Evolutionary conservation across 1,140 invertebrate genomes (phyloP).

Genomic region (Orchesella cincta): DNA sequence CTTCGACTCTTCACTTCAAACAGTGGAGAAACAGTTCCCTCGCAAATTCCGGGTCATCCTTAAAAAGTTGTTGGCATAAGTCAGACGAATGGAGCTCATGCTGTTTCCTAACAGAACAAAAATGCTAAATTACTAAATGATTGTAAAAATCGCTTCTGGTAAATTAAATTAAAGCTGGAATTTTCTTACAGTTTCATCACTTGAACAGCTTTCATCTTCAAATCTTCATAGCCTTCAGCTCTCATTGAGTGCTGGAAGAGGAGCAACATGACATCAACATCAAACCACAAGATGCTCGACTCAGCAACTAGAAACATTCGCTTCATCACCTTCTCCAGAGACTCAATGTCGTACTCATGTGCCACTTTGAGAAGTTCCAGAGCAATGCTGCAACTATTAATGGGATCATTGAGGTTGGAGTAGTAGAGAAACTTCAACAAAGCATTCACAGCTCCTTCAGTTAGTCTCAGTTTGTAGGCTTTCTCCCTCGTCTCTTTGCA

Average conservation of each 20-base stretch:
- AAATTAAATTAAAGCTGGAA: too few relatives aligned
- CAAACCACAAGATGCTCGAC: background rate
- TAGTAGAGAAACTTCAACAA: background rate
- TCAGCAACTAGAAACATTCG: background rate
- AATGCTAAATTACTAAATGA: too few relatives aligned
- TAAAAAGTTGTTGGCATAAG: background rate
- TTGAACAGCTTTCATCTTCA: background rate
- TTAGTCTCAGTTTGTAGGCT: too few relatives aligned
- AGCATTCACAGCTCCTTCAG: too few relatives aligned
- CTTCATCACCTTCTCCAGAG: background rate
- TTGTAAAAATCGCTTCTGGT: too few relatives aligned
- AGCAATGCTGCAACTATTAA: background rate
- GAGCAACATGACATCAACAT: background rate
- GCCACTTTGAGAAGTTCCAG: background rate
- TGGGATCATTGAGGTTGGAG: background rate
- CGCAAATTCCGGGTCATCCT: background rate
- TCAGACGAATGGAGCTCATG: background rate
- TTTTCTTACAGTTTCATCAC: background rate
- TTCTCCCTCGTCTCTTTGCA: too few relatives aligned
- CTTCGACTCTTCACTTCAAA: too few relatives aligned
- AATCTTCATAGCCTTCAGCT: background rate
- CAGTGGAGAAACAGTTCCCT: background rate
- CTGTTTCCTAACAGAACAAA: background rate
- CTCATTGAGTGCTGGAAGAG: background rate
- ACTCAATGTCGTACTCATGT: background rate